These are phyloP conservation scores for Eupeodes luniger DNA, from an alignment of 2,888 invertebrate species.

Conservation along the genomic window DNA sequence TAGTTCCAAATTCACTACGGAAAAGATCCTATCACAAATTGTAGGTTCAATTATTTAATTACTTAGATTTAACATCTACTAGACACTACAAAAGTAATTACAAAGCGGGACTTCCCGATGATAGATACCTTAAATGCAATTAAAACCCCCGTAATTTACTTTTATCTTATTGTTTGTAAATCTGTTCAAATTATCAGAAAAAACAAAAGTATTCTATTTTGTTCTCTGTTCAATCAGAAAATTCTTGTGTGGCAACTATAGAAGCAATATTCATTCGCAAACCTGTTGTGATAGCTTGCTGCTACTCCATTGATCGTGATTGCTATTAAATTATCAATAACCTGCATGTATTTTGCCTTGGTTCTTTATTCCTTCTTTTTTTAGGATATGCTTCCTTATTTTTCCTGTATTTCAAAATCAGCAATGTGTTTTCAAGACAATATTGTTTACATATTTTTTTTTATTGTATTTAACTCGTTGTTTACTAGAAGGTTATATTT, in stretches of 20 bases:
- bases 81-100: no score
- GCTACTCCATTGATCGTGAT: background rate
- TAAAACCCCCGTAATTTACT: no score
- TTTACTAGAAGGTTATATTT: background rate
- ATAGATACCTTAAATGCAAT: no score
- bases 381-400: background rate
- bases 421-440: background rate
- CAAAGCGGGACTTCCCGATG: no score
- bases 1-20: no score
- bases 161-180: no score
- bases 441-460: background rate
- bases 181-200: background rate
- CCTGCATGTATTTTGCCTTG: background rate
- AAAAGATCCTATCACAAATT: no score
- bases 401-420: background rate
- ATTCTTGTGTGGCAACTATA: slow-evolving; percentile 3
- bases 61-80: no score
- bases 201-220: background rate
- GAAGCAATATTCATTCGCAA: background rate
- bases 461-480: background rate
- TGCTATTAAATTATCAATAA: background rate
- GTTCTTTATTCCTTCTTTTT: background rate
- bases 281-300: slow-evolving; percentile 1
- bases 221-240: background rate
- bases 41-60: no score